Evolutionary conservation across 1,140 invertebrate species (phyloP), one percentile per base, ranked within the genome.

Genomic region (Wasmannia auropunctata): DNA sequence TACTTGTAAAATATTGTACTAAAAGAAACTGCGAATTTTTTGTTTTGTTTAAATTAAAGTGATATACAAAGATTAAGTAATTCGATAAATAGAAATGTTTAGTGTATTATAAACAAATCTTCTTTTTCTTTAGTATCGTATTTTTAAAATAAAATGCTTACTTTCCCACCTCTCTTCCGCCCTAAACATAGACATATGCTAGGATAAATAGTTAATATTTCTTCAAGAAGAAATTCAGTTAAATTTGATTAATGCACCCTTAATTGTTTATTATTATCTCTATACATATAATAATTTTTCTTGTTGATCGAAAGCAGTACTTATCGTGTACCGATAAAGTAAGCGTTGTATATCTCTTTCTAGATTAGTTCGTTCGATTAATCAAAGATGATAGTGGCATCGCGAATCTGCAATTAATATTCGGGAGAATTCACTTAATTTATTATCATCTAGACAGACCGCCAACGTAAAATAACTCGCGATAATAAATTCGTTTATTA

Each of bases 1-100:
- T n/a, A 76, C 11, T 25, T 79, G n/a, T 77, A 65, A 77, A 43
- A 40, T 75, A 58, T 11, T 49, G n/a, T 54, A 10, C 3, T 67
- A 19, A 16, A 37, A n/a, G n/a, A 34, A 75, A 11, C 10, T 1
- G 7, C n/a, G 7, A 56, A 16, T 25, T 75, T 74, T 74, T 40
- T n/a, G n/a, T 54, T 54, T 54, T 37, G 11, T 31, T 51, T 16
- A 51, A n/a, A 49, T 72, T 54, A 74, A 34, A 37, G 1, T 25
- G n/a, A 54, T 58, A 37, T 16, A 74, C 0, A 7, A 8, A 56
- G 31, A 14, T 37, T 58, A 74, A 56, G 25, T 56, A 74, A 74
- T 74, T 74, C 56, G 11, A 74, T 25, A 74, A 74, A 72, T 34
- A 19, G 5, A 67, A 46, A 67, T 67, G 40, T 40, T 37, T 65